These are phyloP conservation scores for Drosophila fungiperda DNA, from an alignment of 2,888 invertebrate genomes.

Conservation along the genomic window DNA sequence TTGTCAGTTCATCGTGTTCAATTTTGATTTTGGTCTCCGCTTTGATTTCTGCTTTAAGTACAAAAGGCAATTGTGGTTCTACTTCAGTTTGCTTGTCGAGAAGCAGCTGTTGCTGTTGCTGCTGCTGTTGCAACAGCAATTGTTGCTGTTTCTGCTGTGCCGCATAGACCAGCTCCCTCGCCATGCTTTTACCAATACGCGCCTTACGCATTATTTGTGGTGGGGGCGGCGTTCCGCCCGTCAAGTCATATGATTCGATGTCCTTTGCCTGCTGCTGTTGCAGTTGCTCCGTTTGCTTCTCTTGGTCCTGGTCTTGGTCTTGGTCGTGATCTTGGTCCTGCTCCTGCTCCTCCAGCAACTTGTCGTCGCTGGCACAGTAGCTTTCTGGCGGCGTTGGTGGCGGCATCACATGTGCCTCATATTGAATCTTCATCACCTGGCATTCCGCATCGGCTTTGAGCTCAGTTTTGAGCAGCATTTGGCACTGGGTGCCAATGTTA, in stretches of 20 bases:
- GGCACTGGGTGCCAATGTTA: constrained; percentile 74
- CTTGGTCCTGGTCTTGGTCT: constrained; percentile 63
- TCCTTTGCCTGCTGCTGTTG: constrained; percentile 42
- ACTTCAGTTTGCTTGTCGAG: constrained; percentile 25
- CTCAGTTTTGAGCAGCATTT: constrained; percentile 81
- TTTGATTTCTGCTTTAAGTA: constrained; percentile 84
- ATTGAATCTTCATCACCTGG: constrained; percentile 81
- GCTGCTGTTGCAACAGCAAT: constrained; percentile 35
- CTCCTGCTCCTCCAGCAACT: constrained; percentile 73
- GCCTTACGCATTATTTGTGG: constrained; percentile 85
- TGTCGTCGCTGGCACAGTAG: constrained; percentile 82
- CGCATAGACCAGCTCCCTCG: constrained; percentile 86
- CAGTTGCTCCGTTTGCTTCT: constrained; percentile 55
- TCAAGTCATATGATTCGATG: constrained; percentile 81
- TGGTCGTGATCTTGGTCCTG: constrained; percentile 64
- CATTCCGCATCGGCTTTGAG: constrained; percentile 69
- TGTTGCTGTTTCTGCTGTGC: constrained; percentile 63
- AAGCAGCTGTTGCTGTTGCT: constrained; percentile 23
- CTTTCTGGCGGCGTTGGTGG: constrained; percentile 84
- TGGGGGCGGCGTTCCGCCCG: constrained; percentile 88
- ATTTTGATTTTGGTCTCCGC: constrained; percentile 84
- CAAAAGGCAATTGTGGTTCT: constrained; percentile 74
- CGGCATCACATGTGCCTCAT: constrained; percentile 84
- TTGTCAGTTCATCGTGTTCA: constrained; percentile 75
- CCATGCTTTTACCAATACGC: constrained; percentile 89